Conservation (phyloP, 2,888 invertebrate genomes). For the Pseudococcus viburni region DNA sequence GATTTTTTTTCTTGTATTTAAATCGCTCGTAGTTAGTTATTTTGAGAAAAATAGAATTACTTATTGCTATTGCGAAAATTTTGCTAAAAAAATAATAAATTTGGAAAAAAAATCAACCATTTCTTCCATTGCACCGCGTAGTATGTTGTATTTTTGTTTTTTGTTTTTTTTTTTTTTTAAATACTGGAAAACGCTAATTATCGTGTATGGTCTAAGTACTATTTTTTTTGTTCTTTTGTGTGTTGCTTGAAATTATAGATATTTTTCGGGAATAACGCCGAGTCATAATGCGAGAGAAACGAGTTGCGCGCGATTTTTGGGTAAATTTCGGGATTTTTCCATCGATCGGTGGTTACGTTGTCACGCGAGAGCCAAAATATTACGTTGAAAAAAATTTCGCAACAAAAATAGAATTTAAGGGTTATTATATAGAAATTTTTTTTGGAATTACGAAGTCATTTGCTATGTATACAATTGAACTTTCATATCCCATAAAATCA, state of each 20-base stretch:
- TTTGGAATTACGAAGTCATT: background rate
- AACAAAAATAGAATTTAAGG: constrained; percentile 40
- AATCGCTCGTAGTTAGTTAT: constrained; percentile 21
- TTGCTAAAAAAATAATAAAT: background rate
- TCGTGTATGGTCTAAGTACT: constrained; percentile 27
- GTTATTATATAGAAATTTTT: background rate
- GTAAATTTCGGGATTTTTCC: constrained; percentile 46
- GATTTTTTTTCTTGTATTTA: constrained; percentile 18
- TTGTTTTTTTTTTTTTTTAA: too few relatives aligned
- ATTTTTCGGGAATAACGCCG: constrained; percentile 40
- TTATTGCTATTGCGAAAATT: background rate
- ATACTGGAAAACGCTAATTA: constrained; percentile 3
- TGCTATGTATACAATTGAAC: constrained; percentile 6
- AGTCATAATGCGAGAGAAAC: constrained; percentile 19
- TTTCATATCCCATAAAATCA: constrained; percentile 52
- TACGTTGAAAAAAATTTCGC: constrained; percentile 22
- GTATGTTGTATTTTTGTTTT: background rate
- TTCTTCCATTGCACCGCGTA: constrained; percentile 41
- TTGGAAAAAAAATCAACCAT: background rate
- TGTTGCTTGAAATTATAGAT: constrained; percentile 48
- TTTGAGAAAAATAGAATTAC: background rate
- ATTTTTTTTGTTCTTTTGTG: background rate
- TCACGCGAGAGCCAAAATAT: background rate
- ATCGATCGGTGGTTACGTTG: background rate
- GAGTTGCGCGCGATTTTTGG: constrained; percentile 49